Evolutionary conservation across 2,113 vertebrate species (phyloP), one percentile per base, ranked within the genome.

Genomic region (Enhydra lutris): DNA sequence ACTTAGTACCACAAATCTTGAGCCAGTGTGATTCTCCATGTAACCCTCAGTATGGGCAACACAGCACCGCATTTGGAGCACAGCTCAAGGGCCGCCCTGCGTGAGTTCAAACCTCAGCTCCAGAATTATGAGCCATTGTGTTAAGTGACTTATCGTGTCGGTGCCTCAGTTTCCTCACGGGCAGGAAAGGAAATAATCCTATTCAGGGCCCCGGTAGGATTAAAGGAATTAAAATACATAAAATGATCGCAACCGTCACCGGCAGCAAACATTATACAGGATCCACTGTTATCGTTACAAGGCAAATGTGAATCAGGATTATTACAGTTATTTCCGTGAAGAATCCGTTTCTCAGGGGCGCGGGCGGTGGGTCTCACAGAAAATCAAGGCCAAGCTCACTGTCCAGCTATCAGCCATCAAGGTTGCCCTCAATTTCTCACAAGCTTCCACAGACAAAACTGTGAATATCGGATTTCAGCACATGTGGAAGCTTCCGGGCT

Each of bases 191-290:
- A 34, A 85, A 57, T 18, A 42, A 59, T 20, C 78, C 34, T 50
- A 42, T 6, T 36, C 4, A 67, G n/a, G 12, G n/a, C 31, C 55
- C 45, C 7, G 29, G 24, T 10, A 80, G 31, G 61, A 31, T 26
- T 6, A 1, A 36, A 89, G 39, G 55, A 55, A 11, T 61, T 36
- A 83, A 90, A 59, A 55, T 24, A 45, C 2, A 45, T 13, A 34
- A 8, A 79, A 26, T 26, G 42, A 63, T 52, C 0, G 36, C 6
- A 29, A 45, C 3, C 24, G 52, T 24, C 34, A 9, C 20, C 2
- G 21, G 21, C 9, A 57, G 34, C 17, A 52, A 31, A 34, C 1
- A 1, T 11, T 0, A 4, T 4, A 0, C 2, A 15, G n/a, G 23
- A 1, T 50, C 34, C 34, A 29, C 23, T 55, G 42, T 80, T 31